Base-by-base conservation (phyloP, 2,797 vertebrate genomes). In the Hydrolagus colliei region DNA sequence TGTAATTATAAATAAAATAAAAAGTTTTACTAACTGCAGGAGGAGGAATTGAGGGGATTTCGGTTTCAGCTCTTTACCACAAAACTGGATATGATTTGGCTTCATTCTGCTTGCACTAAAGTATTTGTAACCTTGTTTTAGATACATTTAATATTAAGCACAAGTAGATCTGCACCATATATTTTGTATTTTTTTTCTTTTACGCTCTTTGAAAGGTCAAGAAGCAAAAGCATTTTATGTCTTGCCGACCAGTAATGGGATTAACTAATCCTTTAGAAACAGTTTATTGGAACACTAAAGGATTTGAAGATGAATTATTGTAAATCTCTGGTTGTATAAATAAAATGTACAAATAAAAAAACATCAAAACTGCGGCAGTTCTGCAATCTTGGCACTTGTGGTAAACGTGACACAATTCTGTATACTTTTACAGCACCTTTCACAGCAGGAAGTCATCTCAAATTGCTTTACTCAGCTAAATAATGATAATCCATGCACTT, bases 231-330 rank as follows among this genome's bases (percentile, higher is more conserved):
- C 41, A 52, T 52, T 52, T 52, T 52, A 52, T 52, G 41, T 52
- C 41, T 35, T 68, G 22, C 22, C 68, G 79, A 82, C 79, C 65
- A 71, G 79, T 10, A 71, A 52, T 35, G 20, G 65, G 65, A 84
- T 68, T 68, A 63, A 41, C 10, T 35, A n/a, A 77, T 89, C 88
- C 89, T 91, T 91, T 90, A 90, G 88, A 84, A 67, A 68, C 41
- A 35, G 16, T 68, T 82, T 14, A 67, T 68, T 82, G 63, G 86
- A 88, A 88, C 86, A 87, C 82, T 88, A 85, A 88, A 89, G 88
- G 87, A 88, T 79, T 41, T 84, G 32, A 84, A 84, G 32, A 71
- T 68, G 79, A 84, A 71, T 84, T 84, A 71, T 67, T 84, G 79
- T 84, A 84, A 84, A 68, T 84, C 32, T 68, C 65, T 71, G 65